These are phyloP conservation scores for Hypothenemus hampei DNA, from an alignment of 1,140 invertebrate genomes.

Conservation along the genomic window DNA sequence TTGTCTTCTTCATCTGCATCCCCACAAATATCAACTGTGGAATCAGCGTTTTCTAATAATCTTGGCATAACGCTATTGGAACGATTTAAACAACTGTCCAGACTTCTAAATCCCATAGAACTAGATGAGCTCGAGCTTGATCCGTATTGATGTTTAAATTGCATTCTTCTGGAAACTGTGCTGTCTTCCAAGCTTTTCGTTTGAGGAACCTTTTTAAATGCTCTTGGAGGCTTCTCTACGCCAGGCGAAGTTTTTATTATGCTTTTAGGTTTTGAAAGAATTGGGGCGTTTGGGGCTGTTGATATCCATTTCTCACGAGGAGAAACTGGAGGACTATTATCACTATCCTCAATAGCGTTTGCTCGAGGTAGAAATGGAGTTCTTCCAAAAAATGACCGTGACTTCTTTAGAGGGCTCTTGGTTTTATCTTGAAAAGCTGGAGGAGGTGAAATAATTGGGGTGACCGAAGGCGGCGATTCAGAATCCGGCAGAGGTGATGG, in stretches of 20 bases:
- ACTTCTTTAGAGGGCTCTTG: conserved; percentile 38
- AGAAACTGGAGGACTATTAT: conserved; percentile 51
- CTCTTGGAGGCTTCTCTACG: conserved; percentile 25
- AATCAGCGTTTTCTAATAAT: conserved; percentile 54
- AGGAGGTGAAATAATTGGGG: conserved; percentile 58
- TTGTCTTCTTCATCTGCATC: conserved; percentile 54
- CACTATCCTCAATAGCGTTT: conserved; percentile 54
- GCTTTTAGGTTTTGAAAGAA: conserved; percentile 11
- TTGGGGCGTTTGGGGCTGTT: conserved; percentile 31
- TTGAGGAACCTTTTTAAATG: conserved; percentile 46
- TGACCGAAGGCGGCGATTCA: conserved; percentile 52
- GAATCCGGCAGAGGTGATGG: conserved; percentile 47
- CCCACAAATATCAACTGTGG: conserved; percentile 53
- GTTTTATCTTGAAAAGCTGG: conserved; percentile 56
- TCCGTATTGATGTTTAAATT: conserved; percentile 51
- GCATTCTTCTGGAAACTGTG: conserved; percentile 46
- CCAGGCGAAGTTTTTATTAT: conserved; percentile 25
- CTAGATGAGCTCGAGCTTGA: conserved; percentile 55
- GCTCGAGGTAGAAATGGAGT: conserved; percentile 52
- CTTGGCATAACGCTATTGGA: conserved; percentile 48
- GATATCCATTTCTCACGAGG: conserved; percentile 42
- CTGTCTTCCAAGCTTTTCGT: conserved; percentile 55
- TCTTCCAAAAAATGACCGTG: conserved; percentile 45
- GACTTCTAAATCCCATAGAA: conserved; percentile 54
- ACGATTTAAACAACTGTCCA: conserved; percentile 50